Conservation (phyloP, 2,797 vertebrate species). For the Amblyraja radiata region DNA sequence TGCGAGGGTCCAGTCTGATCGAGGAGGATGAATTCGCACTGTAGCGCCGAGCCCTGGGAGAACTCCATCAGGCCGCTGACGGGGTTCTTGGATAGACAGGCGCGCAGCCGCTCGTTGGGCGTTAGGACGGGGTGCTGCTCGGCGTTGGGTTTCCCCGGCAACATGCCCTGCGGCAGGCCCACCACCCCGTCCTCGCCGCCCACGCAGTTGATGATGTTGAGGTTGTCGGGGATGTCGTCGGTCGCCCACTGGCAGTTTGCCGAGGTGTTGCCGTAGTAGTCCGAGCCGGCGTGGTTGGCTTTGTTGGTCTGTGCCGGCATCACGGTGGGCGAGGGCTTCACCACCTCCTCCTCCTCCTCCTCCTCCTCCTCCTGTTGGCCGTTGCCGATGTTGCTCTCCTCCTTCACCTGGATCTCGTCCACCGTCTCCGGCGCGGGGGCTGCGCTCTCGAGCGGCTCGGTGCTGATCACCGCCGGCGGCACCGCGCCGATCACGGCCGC, state of each 20-base stretch:
- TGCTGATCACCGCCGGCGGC: too few relatives aligned
- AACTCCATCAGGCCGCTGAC: constrained; percentile 89
- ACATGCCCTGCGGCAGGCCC: constrained; percentile 82
- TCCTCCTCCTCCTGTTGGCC: constrained; percentile 17
- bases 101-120: constrained; percentile 73
- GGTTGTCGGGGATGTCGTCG: constrained; percentile 80
- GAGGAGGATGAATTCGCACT: constrained; percentile 77
- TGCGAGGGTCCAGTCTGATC: constrained; percentile 85
- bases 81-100: constrained; percentile 86
- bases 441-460: too few relatives aligned
- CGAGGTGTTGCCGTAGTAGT: constrained; percentile 42
- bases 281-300: not conserved
- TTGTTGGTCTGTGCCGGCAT: not conserved
- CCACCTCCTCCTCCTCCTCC: constrained; percentile 37
- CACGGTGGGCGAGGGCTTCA: constrained; percentile 34
- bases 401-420: not conserved
- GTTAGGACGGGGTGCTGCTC: constrained; percentile 81
- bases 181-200: constrained; percentile 61
- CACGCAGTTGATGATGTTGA: constrained; percentile 64
- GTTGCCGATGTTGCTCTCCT: not conserved
- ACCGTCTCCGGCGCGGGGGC: not conserved
- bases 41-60: constrained; percentile 82
- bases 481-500: not conserved
- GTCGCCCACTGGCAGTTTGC: constrained; percentile 71
- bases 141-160: constrained; percentile 79